phyloP scores from a whole-genome alignment of 2,888 invertebrate species.

The Magallana nippona region DNA sequence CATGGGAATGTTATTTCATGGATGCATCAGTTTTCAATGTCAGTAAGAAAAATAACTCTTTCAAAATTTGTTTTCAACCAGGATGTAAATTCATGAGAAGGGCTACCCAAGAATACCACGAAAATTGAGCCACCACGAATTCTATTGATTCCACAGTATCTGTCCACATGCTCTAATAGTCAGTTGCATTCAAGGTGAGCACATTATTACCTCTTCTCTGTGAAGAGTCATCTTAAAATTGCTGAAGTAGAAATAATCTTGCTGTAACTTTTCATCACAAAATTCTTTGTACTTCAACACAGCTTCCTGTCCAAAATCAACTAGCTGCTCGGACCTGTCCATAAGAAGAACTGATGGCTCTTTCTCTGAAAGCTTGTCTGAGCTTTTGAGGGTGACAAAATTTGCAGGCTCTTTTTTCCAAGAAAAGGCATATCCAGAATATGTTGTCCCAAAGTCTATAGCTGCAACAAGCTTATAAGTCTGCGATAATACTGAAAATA shows the following conservation, averaged over 20 bases:
- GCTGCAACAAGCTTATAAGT: constrained; percentile 19
- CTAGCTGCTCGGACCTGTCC: constrained; percentile 1
- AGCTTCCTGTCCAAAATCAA: constrained; percentile 4
- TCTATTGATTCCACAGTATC: too few relatives aligned
- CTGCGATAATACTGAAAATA: neutral
- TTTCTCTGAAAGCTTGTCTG: constrained; percentile 14
- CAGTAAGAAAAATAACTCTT: too few relatives aligned
- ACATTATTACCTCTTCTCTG: constrained; percentile 19
- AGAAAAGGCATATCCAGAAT: constrained; percentile 21
- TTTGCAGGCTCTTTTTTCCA: neutral
- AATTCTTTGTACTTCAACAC: neutral
- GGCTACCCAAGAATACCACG: too few relatives aligned
- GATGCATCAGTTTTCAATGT: too few relatives aligned
- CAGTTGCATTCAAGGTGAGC: too few relatives aligned
- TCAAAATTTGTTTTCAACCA: too few relatives aligned
- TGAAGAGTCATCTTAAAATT: constrained; percentile 36
- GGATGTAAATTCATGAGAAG: too few relatives aligned
- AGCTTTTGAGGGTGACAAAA: neutral
- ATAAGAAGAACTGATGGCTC: constrained; percentile 9
- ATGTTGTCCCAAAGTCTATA: constrained; percentile 18
- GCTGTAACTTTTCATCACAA: neutral
- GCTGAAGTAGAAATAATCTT: constrained; percentile 34
- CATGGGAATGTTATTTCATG: too few relatives aligned
- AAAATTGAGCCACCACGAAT: too few relatives aligned
- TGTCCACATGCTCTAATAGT: too few relatives aligned